Evolutionary conservation across 2,113 vertebrate genomes (phyloP), one percentile per base, ranked within the genome.

Genomic region (Poicephalus meyeri): DNA sequence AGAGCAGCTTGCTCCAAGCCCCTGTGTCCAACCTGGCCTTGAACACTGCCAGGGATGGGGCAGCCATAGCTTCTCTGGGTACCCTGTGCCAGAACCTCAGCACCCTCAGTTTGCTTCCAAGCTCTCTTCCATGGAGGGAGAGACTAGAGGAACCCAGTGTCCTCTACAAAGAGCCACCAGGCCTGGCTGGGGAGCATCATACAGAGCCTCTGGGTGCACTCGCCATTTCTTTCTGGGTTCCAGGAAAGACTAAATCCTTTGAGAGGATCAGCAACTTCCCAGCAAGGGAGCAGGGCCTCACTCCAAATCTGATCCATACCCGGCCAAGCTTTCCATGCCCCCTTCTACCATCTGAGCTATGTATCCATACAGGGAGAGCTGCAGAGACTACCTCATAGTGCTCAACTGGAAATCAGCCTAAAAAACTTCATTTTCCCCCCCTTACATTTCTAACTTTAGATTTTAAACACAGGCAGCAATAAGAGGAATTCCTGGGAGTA

Each of bases 401-500:
- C 70, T 90, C 2, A 3, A 94, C 58, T 96, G 96, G 95, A 97
- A 95, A 87, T 84, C 84, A 91, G 80, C 92, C 82, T 61, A 55
- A 83, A 89, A 91, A 94, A 68, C 73, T 72, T 77, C 11, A 63
- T 73, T 80, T 89, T 86, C 46, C 60, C 1, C 1, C 6, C n/a
- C 47, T 68, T 79, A 37, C 60, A 28, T 58, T 91, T 86, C 95
- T 87, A 93, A 96, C 93, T 96, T 94, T 89, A 23, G 93, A 94
- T 91, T 97, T 96, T 93, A 97, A 95, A 96, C 96, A 96, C 53
- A 47, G 25, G 58, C 96, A 91, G 96, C 61, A 92, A 73, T 79
- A 95, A 58, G 95, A 94, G 46, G 83, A 96, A 96, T 97, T 96
- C 96, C 94, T 96, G 50, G 37, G 74, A 87, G 93, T 61, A 84